phyloP scores from a whole-genome alignment of 2,888 invertebrate species.

The Philhelius pedissequus region DNA sequence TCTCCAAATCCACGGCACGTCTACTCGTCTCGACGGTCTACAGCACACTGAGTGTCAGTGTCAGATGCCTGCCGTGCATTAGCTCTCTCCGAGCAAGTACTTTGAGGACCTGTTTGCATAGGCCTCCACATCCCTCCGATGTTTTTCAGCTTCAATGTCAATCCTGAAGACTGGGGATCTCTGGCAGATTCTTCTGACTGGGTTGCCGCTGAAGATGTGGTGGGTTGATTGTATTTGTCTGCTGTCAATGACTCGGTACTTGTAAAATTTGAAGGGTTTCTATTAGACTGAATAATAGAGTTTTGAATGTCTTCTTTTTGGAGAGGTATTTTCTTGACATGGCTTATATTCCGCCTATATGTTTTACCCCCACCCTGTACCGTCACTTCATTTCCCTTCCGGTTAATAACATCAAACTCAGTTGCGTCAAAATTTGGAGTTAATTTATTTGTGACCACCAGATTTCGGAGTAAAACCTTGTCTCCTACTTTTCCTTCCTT shows the following conservation, averaged over 20 bases:
- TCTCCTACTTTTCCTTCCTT: slow-evolving; percentile 30
- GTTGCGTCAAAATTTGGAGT: slow-evolving; percentile 42
- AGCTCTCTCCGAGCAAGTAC: background rate
- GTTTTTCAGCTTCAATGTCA: background rate
- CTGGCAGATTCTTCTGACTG: background rate
- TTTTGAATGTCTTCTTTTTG: background rate
- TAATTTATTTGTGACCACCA: slow-evolving; percentile 54
- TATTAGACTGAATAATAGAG: background rate
- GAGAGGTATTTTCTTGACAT: background rate
- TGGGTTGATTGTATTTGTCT: background rate
- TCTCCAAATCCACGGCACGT: too few relatives aligned
- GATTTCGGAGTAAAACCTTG: slow-evolving; percentile 52
- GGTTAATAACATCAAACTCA: slow-evolving; percentile 40
- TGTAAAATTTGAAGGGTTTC: background rate
- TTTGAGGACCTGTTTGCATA: background rate
- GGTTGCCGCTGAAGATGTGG: background rate
- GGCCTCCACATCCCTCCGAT: background rate
- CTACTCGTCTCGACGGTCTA: too few relatives aligned
- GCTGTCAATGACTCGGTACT: background rate
- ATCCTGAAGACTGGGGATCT: background rate
- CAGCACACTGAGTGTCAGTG: too few relatives aligned
- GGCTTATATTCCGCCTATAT: background rate
- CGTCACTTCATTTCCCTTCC: slow-evolving; percentile 41
- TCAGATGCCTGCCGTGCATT: too few relatives aligned
- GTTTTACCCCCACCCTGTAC: background rate